Percentiles rank a stretch among this genome's conserved stretches.
Evolutionary conservation across 2,797 vertebrate species (phyloP).

Genomic region (Hydrophis major): DNA sequence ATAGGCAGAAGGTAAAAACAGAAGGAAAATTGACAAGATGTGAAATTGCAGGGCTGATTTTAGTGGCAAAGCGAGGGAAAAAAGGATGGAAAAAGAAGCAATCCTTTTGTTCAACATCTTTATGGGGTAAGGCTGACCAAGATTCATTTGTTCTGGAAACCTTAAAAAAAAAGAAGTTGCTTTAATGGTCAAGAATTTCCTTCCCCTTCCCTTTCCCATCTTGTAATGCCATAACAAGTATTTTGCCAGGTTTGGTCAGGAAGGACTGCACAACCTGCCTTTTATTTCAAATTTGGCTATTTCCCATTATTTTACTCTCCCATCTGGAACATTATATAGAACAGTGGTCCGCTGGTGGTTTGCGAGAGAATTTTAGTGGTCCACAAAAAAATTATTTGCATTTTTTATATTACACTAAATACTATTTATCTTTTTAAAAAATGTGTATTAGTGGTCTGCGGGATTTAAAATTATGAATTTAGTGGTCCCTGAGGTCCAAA

Average conservation of each 20-base stretch:
- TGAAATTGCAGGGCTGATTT: neutral
- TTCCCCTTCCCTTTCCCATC: neutral
- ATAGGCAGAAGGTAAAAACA: neutral
- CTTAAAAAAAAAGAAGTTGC: neutral
- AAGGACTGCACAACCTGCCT: neutral
- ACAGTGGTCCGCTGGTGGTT: neutral
- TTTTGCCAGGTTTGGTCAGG: neutral
- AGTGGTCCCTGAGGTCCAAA: no score
- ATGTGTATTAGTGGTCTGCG: no score
- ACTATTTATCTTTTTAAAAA: no score
- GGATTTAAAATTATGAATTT: no score
- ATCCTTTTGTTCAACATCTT: neutral
- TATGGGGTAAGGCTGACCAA: no score
- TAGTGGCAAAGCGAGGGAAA: neutral
- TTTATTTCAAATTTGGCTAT: neutral
- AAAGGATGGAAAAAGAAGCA: no score
- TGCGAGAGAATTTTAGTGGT: no score
- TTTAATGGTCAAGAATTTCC: neutral
- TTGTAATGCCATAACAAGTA: neutral
- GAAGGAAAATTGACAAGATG: neutral
- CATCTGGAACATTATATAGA: neutral
- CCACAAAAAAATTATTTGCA: no score
- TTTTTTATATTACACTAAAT: no score
- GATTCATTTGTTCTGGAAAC: neutral
- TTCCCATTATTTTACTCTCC: neutral